A percentile compares a stretch with the other conserved stretches of the same genome.
Conservation (phyloP, 1,140 invertebrate species). For the Trichonephila clavipes region DNA sequence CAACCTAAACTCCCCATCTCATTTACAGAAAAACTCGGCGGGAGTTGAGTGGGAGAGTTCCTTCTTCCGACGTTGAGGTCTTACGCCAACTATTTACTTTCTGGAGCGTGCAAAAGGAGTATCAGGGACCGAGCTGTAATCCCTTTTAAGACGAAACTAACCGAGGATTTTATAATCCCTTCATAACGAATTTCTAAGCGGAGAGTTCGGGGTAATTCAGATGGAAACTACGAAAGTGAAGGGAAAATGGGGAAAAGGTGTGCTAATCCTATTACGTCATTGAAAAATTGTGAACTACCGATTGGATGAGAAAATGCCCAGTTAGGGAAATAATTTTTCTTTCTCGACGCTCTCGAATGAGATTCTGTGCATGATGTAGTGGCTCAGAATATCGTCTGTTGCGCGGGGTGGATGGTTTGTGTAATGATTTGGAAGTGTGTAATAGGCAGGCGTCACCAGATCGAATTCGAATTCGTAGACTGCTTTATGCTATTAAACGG, state of each 20-base stretch:
- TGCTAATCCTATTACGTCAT: slow-evolving; percentile 69
- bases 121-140: slow-evolving; percentile 44
- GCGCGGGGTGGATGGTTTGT: slow-evolving; percentile 1
- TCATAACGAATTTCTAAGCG: slow-evolving; percentile 63
- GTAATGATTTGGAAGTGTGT: slow-evolving; percentile 33
- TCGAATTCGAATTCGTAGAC: not conserved
- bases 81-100: slow-evolving; percentile 64
- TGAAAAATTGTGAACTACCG: slow-evolving; percentile 52
- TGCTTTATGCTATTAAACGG: not conserved
- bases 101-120: slow-evolving; percentile 1
- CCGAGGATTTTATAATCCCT: slow-evolving; percentile 69
- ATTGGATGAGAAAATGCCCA: slow-evolving; percentile 22
- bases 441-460: slow-evolving; percentile 4
- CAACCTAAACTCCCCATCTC: slow-evolving; percentile 9
- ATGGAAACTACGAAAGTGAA: slow-evolving; percentile 37
- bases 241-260: slow-evolving; percentile 13
- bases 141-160: slow-evolving; percentile 67
- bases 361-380: not conserved
- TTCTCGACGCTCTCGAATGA: slow-evolving; percentile 18
- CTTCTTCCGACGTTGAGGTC: not conserved
- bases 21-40: slow-evolving; percentile 41
- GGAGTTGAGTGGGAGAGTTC: not conserved
- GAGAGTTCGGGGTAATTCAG: slow-evolving; percentile 38
- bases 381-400: not conserved
- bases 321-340: slow-evolving; percentile 66